Base-by-base conservation (phyloP, 1,140 invertebrate species). In the Penaeus chinensis region DNA sequence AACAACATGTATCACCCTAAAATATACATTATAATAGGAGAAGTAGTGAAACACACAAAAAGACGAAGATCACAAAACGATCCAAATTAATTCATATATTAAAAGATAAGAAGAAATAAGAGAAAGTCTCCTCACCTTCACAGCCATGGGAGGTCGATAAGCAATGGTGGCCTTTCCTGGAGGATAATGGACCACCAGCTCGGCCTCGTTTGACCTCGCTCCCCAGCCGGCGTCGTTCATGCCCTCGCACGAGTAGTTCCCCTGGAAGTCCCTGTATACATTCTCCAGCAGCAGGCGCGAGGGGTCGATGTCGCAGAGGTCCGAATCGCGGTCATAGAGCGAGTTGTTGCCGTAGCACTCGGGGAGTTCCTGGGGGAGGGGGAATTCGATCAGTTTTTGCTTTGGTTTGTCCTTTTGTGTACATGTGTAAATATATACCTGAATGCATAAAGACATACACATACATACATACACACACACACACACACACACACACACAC, bases 231-330 rank as follows among this genome's bases (percentile, higher is more conserved):
- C 96, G 20, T 94, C 94, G 92, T 97, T 98, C 91, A 95, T 95
- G 4, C 96, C 97, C 91, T 96, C 95, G 92, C 97, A 98, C 0
- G 96, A 96, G 92, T 97, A 98, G 92, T 98, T 97, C n/a, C 97
- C 97, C 89, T 97, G 96, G 91, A 97, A 97, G 79, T 94, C 95
- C 86, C 96, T 94, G 13, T 95, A 95, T 22, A 97, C 96, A 89
- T 95, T 94, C 90, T 96, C 95, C 27, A 98, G 93, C 61, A 97
- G 93, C 89, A 97, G 93, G 92, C 96, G 95, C 85, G 95, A 96
- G 0, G 96, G 96, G 91, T 97, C 96, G 90, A 97, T 95, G 91
- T 96, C 95, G 92, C 96, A 97, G 77, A 97, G 95, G 88, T 91
- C 90, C 42, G 89, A 90, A 82, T 91, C 88, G 47, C 84, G 82